These are phyloP conservation scores for Eupeodes corollae DNA, from an alignment of 1,140 invertebrate species.

Conservation along the genomic window DNA sequence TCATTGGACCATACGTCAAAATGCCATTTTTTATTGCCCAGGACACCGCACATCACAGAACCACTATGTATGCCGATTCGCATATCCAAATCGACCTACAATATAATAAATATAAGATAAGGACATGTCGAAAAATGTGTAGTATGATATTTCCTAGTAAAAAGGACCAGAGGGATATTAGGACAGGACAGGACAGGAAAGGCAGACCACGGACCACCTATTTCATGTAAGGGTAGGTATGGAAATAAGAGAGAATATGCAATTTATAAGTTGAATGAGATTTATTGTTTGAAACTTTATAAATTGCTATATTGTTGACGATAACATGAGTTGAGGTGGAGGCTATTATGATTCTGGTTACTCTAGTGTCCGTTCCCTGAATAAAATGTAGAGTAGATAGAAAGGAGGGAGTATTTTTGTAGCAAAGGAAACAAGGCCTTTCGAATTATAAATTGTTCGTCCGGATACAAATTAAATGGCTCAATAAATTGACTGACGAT, in stretches of 20 bases:
- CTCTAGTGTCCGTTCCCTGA: too few relatives aligned
- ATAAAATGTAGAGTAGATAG: too few relatives aligned
- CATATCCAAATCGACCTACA: conserved; percentile 85
- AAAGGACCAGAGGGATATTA: background rate
- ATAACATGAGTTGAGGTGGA: too few relatives aligned
- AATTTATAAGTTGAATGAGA: too few relatives aligned
- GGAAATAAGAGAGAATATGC: conserved; percentile 12
- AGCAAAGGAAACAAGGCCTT: too few relatives aligned
- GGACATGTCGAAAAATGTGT: background rate
- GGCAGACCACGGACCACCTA: too few relatives aligned
- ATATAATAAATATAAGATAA: conserved; percentile 6
- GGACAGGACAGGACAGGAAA: too few relatives aligned
- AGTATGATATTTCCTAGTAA: background rate
- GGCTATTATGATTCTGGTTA: too few relatives aligned
- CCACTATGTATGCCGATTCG: conserved; percentile 92
- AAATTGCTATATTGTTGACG: conserved; percentile 4
- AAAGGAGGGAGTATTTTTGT: too few relatives aligned
- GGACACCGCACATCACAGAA: conserved; percentile 84
- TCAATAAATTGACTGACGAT: too few relatives aligned
- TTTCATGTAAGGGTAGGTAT: conserved; percentile 4
- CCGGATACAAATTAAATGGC: too few relatives aligned
- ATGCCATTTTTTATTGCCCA: conserved; percentile 90
- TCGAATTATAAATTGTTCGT: too few relatives aligned
- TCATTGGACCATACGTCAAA: conserved; percentile 99
- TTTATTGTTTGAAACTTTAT: background rate